Percentiles rank a stretch among this genome's conserved stretches.
phyloP scores from a whole-genome alignment of 2,888 invertebrate species.

The Watsonalla binaria region DNA sequence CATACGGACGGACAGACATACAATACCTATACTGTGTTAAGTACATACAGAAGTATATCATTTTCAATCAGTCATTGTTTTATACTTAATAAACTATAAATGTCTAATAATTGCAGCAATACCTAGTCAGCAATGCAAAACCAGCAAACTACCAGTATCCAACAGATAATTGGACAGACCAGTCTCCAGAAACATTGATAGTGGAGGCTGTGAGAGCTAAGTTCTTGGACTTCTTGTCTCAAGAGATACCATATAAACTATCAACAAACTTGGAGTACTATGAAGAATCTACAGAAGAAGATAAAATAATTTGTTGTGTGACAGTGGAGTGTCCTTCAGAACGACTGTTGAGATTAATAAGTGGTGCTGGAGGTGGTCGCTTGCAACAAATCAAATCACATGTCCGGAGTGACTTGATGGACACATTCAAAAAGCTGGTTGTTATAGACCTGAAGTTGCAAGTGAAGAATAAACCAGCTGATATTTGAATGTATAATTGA shows the following conservation, averaged over 20 bases:
- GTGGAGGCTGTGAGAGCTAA: conserved; percentile 88
- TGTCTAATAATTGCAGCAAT: conserved; percentile 74
- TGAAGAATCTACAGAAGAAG: conserved; percentile 74
- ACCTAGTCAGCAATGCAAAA: conserved; percentile 83
- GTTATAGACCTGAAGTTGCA: conserved; percentile 51
- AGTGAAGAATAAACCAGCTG: conserved; percentile 32
- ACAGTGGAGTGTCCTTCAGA: conserved; percentile 81
- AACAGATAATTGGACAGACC: conserved; percentile 84
- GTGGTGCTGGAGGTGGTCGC: conserved; percentile 83
- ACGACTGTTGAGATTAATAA: conserved; percentile 81
- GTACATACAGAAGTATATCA: background rate
- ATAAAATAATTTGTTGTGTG: conserved; percentile 73
- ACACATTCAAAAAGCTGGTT: conserved; percentile 81
- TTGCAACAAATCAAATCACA: conserved; percentile 84
- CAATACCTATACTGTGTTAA: background rate
- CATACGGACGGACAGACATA: too few species aligned
- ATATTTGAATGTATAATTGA: background rate
- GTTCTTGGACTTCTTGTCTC: conserved; percentile 88
- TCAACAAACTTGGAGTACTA: conserved; percentile 82
- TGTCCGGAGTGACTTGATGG: conserved; percentile 80
- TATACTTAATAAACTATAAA: background rate
- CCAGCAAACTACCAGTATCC: conserved; percentile 83
- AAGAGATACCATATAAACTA: conserved; percentile 92
- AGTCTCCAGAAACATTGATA: conserved; percentile 83
- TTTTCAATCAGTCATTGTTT: too few species aligned